Percentiles rank a stretch among this genome's conserved stretches.
Conservation (phyloP, 2,797 vertebrate species). For the Macrochelys suwanniensis region DNA sequence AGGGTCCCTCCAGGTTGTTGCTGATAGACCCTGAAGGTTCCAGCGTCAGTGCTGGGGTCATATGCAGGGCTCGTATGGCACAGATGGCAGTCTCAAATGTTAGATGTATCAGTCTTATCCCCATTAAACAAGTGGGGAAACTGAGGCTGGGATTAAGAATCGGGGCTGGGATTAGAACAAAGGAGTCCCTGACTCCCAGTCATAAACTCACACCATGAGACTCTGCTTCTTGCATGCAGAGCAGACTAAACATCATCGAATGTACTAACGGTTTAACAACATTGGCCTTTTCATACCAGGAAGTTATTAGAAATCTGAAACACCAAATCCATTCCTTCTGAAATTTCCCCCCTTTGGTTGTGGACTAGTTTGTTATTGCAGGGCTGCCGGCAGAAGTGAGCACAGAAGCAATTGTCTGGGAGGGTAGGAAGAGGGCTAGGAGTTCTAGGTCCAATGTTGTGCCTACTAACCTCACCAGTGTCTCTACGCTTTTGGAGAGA, state of each 20-base stretch:
- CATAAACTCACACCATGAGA: not conserved
- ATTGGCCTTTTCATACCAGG: not conserved
- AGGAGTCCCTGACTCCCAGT: not conserved
- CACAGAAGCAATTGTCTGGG: not conserved
- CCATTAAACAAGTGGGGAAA: rapidly evolving
- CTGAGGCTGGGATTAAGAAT: not conserved
- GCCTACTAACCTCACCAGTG: not conserved
- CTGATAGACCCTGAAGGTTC: not conserved
- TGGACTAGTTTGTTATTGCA: not conserved
- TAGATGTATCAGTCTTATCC: not conserved
- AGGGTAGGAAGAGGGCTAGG: not conserved
- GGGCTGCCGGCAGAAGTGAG: not conserved
- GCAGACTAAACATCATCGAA: not conserved
- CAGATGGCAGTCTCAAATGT: not conserved
- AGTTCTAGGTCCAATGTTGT: not conserved
- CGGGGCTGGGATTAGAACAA: rapidly evolving
- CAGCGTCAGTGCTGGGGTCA: not conserved
- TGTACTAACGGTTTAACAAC: not conserved
- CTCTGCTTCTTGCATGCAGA: not conserved
- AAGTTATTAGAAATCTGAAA: not conserved
- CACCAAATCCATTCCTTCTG: not conserved
- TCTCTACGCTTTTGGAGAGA: not conserved
- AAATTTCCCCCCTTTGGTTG: rapidly evolving
- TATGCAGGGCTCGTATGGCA: rapidly evolving
- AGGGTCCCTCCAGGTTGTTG: not conserved